A percentile compares a stretch with the other conserved stretches of the same genome.
phyloP scores from a whole-genome alignment of 2,797 vertebrate genomes.

The Otus scops region DNA sequence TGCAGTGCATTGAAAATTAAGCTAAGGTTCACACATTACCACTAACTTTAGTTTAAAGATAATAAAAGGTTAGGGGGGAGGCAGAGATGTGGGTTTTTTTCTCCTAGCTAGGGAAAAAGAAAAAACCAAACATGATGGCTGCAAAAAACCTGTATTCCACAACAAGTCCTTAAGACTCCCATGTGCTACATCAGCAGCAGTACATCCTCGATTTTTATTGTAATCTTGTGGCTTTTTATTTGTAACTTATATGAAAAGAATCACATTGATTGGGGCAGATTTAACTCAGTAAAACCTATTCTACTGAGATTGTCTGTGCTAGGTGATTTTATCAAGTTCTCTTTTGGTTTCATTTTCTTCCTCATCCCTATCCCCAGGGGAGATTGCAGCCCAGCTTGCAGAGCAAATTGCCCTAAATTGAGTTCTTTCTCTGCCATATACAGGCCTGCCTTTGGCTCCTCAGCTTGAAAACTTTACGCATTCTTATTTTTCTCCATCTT shows the following conservation, averaged over 20 bases:
- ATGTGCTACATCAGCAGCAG: slow-evolving; percentile 74
- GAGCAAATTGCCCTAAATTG: slow-evolving; percentile 99
- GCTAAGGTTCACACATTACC: neutral
- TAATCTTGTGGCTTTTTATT: slow-evolving; percentile 96
- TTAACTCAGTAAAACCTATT: slow-evolving; percentile 98
- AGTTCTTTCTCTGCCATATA: slow-evolving; percentile 95
- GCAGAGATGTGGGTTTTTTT: neutral
- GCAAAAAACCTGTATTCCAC: slow-evolving; percentile 72
- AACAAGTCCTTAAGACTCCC: slow-evolving; percentile 78
- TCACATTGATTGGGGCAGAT: slow-evolving; percentile 96
- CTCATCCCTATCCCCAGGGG: slow-evolving; percentile 92
- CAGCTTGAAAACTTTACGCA: slow-evolving; percentile 88
- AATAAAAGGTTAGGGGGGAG: slow-evolving; percentile 39
- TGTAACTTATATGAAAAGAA: slow-evolving; percentile 96
- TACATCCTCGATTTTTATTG: slow-evolving; percentile 86
- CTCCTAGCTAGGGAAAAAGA: slow-evolving; percentile 44
- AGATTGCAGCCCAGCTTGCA: slow-evolving; percentile 91
- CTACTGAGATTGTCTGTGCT: slow-evolving; percentile 90
- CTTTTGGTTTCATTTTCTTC: slow-evolving; percentile 98
- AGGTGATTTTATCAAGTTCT: slow-evolving; percentile 96
- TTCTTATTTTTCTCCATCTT: slow-evolving; percentile 83
- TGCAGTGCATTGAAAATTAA: slow-evolving; percentile 50
- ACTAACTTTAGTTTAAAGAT: slow-evolving; percentile 36
- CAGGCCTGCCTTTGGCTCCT: slow-evolving; percentile 90
- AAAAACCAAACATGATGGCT: slow-evolving; percentile 67